Percentiles rank a stretch among this genome's conserved stretches.
phyloP scores from a whole-genome alignment of 2,113 vertebrate species.

The Gymnogyps californianus region DNA sequence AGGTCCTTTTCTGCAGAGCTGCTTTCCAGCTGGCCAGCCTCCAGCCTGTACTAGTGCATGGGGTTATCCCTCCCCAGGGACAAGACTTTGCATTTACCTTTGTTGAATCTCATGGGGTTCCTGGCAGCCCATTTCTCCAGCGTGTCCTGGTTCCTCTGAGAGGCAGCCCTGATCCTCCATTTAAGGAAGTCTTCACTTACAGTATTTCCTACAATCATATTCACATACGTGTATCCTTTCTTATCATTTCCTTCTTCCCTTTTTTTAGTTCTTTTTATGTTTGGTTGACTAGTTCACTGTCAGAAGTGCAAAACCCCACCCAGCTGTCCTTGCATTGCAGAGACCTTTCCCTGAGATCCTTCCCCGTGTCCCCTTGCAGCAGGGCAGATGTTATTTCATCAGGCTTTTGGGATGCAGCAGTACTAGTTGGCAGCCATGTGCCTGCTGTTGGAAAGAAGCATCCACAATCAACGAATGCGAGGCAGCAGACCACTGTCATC shows the following conservation, averaged over 20 bases:
- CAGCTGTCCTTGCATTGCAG: neutral
- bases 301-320: neutral
- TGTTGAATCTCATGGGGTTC: rapidly evolving
- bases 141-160: rapidly evolving
- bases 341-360: neutral
- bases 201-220: neutral
- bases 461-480: rapidly evolving
- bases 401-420: neutral
- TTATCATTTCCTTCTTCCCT: neutral
- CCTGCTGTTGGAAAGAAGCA: neutral
- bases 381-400: neutral
- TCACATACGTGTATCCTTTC: rapidly evolving
- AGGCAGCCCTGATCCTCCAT: neutral
- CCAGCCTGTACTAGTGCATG: rapidly evolving
- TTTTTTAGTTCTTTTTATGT: neutral
- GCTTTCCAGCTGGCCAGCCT: neutral
- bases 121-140: neutral
- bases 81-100: neutral
- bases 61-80: neutral
- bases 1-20: neutral
- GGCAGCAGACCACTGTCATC: neutral
- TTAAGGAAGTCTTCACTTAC: neutral
- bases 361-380: rapidly evolving
- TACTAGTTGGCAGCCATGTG: rapidly evolving
- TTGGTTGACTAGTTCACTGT: neutral